These are phyloP conservation scores for Hartigia nigra DNA, from an alignment of 2,888 invertebrate genomes.

Conservation along the genomic window DNA sequence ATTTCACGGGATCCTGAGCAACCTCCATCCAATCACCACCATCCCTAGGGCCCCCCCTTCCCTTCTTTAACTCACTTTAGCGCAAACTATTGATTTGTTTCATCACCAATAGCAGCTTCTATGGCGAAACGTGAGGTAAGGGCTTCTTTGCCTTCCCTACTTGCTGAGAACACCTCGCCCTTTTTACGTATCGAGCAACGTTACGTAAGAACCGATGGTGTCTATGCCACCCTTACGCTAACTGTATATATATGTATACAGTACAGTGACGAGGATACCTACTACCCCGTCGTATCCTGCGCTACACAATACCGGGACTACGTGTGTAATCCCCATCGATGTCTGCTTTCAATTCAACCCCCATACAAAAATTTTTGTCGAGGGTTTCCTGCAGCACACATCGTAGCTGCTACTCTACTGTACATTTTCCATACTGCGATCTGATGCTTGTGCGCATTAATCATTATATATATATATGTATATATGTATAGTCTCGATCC, in stretches of 20 bases:
- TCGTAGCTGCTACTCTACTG: neutral
- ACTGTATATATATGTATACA: slow-evolving; percentile 5
- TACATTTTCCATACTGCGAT: neutral
- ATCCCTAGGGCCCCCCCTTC: neutral
- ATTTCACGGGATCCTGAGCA: slow-evolving; percentile 49
- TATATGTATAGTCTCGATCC: neutral
- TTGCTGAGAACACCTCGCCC: slow-evolving; percentile 28
- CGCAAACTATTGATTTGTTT: slow-evolving; percentile 58
- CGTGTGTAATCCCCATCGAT: slow-evolving; percentile 44
- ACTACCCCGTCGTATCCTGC: slow-evolving; percentile 17
- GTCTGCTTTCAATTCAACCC: slow-evolving; percentile 43
- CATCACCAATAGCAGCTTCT: slow-evolving; percentile 37
- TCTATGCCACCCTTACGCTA: slow-evolving; percentile 9
- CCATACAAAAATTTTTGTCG: slow-evolving; percentile 20
- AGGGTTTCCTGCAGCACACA: slow-evolving; percentile 23
- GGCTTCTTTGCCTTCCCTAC: slow-evolving; percentile 47
- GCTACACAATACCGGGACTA: slow-evolving; percentile 28
- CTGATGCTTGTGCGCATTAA: neutral
- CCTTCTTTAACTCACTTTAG: slow-evolving; percentile 39
- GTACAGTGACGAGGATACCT: neutral
- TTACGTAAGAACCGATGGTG: slow-evolving; percentile 17
- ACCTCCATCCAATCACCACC: slow-evolving; percentile 43
- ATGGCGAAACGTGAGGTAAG: slow-evolving; percentile 54
- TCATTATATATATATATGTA: neutral
- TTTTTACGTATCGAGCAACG: slow-evolving; percentile 21